A percentile compares a stretch with the other conserved stretches of the same genome.
These are phyloP conservation scores for Silurus meridionalis DNA, from an alignment of 2,113 vertebrate genomes.

Conservation along the genomic window DNA sequence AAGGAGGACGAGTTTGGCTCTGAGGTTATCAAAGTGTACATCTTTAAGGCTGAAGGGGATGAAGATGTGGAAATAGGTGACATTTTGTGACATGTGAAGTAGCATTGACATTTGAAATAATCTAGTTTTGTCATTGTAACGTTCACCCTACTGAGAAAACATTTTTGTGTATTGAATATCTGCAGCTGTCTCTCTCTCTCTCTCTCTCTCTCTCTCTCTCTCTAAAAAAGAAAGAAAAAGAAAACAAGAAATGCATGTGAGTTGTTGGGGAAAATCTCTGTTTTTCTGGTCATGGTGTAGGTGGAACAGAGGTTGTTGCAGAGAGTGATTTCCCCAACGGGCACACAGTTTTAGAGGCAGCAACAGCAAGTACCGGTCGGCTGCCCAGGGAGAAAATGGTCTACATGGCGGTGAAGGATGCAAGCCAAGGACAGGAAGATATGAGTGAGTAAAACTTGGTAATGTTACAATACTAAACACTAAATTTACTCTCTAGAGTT, in stretches of 20 bases:
- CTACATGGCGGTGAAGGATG: slow-evolving; percentile 98
- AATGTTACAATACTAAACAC: background rate
- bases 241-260: background rate
- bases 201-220: background rate
- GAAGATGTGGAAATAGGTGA: slow-evolving; percentile 97
- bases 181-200: background rate
- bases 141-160: background rate
- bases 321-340: slow-evolving; percentile 95
- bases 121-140: background rate
- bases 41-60: slow-evolving; percentile 98
- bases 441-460: slow-evolving; percentile 74
- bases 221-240: background rate
- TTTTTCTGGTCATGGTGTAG: slow-evolving; percentile 66
- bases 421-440: slow-evolving; percentile 87
- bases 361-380: slow-evolving; percentile 80
- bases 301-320: slow-evolving; percentile 94
- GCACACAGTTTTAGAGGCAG: slow-evolving; percentile 88
- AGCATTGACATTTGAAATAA: background rate
- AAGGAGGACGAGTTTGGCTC: slow-evolving; percentile 92
- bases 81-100: slow-evolving; percentile 14
- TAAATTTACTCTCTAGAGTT: background rate
- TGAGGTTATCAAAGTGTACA: slow-evolving; percentile 99
- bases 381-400: slow-evolving; percentile 97
- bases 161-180: background rate
- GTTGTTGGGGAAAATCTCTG: background rate